Evolutionary conservation across 2,888 invertebrate genomes (phyloP).

Genomic region (Tubulanus polymorphus): DNA sequence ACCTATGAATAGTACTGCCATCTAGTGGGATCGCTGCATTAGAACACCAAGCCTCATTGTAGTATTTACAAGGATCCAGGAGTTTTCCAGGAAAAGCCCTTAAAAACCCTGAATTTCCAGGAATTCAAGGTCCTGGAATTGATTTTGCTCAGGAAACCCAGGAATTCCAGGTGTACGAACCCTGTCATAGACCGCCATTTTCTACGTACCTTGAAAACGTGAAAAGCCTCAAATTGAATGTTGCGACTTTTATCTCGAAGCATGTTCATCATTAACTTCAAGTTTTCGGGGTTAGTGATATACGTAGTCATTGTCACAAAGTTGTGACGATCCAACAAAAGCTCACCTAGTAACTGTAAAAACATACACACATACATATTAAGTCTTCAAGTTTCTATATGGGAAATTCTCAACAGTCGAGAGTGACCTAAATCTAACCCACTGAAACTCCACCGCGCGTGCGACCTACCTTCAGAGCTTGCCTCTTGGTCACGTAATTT

Average conservation of each 20-base stretch:
- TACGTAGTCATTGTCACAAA: conserved; percentile 88
- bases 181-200: conserved; percentile 5
- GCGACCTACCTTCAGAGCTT: conserved; percentile 76
- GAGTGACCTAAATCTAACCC: no score
- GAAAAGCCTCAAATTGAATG: conserved; percentile 99
- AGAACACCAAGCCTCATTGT: no score
- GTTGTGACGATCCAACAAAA: conserved; percentile 97
- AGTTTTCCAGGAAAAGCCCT: no score
- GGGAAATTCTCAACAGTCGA: no score
- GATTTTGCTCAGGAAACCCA: not conserved
- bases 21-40: no score
- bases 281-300: conserved; percentile 98
- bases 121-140: not conserved
- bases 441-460: no score
- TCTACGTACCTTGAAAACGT: conserved; percentile 89
- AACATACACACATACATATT: no score
- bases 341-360: conserved; percentile 77
- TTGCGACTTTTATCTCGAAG: conserved; percentile 97
- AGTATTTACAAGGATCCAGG: no score
- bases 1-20: no score
- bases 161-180: not conserved
- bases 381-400: no score
- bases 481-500: conserved; percentile 98
- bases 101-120: not conserved
- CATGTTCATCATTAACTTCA: conserved; percentile 99